These are phyloP conservation scores for Agrochola lychnidis DNA, from an alignment of 2,888 invertebrate species.

Conservation along the genomic window DNA sequence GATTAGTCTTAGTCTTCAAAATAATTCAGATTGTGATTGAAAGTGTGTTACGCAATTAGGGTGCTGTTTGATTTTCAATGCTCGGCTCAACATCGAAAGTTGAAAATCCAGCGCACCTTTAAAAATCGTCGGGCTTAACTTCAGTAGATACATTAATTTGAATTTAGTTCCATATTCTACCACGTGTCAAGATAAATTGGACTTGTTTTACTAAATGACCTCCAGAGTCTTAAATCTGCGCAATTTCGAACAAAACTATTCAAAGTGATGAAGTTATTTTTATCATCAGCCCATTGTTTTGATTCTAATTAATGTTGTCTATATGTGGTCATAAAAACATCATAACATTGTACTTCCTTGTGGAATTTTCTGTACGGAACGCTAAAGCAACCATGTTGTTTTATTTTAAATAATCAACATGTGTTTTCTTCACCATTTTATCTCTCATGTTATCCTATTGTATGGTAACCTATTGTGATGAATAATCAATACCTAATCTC, in stretches of 20 bases:
- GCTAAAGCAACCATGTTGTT: constrained; percentile 23
- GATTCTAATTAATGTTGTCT: constrained; percentile 39
- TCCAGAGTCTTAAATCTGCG: constrained; percentile 38
- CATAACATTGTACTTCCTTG: constrained; percentile 24
- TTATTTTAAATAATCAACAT: constrained; percentile 29
- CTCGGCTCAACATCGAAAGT: too few species aligned
- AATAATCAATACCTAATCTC: neutral
- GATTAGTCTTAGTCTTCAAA: too few species aligned
- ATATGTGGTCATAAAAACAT: constrained; percentile 32
- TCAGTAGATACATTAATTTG: neutral
- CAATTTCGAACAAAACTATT: constrained; percentile 45
- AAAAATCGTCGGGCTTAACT: neutral
- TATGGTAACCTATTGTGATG: neutral
- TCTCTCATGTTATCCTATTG: neutral
- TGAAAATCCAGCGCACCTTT: too few species aligned
- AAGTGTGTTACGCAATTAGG: too few species aligned
- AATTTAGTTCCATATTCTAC: neutral
- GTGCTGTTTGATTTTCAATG: too few species aligned
- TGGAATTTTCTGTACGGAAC: constrained; percentile 54
- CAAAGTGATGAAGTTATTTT: constrained; percentile 34
- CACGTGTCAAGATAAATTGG: constrained; percentile 3
- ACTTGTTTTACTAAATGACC: constrained; percentile 18
- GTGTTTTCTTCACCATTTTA: constrained; percentile 19
- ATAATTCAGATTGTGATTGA: too few species aligned
- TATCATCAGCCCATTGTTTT: constrained; percentile 40